These are phyloP conservation scores for Terebella lapidaria DNA, from an alignment of 2,888 invertebrate species.

Conservation along the genomic window DNA sequence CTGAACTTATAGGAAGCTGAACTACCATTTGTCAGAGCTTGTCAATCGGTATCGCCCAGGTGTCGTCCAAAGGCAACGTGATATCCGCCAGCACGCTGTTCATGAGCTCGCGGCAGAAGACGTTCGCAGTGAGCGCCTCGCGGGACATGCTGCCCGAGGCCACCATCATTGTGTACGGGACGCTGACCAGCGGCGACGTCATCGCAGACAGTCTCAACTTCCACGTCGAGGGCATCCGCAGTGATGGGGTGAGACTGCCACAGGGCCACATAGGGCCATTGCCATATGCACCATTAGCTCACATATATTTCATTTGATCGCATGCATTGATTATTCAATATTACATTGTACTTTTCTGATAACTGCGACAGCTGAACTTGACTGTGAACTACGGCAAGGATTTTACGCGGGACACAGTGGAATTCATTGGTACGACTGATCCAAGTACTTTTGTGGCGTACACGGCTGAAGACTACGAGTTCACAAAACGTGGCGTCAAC, in stretches of 20 bases:
- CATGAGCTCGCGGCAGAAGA: constrained; percentile 2
- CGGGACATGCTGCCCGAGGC: constrained; percentile 6
- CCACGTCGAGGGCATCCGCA: not conserved
- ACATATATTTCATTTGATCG: no score
- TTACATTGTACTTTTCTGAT: no score
- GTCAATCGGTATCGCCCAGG: constrained; percentile 59
- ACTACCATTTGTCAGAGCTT: no score
- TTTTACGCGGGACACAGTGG: constrained; percentile 84
- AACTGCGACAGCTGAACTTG: constrained; percentile 32
- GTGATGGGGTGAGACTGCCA: not conserved
- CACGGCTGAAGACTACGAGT: constrained; percentile 65
- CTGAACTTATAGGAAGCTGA: no score
- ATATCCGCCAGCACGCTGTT: not conserved
- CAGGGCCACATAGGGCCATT: no score
- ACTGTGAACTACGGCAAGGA: constrained; percentile 83
- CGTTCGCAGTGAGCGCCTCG: not conserved
- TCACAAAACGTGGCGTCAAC: constrained; percentile 32
- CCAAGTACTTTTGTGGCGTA: constrained; percentile 90
- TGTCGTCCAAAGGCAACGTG: not conserved
- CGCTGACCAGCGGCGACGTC: constrained; percentile 43
- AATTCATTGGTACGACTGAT: constrained; percentile 89
- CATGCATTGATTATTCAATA: no score
- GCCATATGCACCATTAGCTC: no score
- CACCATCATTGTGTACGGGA: not conserved
- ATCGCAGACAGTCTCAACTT: constrained; percentile 4